A percentile compares a stretch with the other conserved stretches of the same genome.
These are phyloP conservation scores for Apoda limacodes DNA, from an alignment of 2,888 invertebrate genomes.

Conservation along the genomic window DNA sequence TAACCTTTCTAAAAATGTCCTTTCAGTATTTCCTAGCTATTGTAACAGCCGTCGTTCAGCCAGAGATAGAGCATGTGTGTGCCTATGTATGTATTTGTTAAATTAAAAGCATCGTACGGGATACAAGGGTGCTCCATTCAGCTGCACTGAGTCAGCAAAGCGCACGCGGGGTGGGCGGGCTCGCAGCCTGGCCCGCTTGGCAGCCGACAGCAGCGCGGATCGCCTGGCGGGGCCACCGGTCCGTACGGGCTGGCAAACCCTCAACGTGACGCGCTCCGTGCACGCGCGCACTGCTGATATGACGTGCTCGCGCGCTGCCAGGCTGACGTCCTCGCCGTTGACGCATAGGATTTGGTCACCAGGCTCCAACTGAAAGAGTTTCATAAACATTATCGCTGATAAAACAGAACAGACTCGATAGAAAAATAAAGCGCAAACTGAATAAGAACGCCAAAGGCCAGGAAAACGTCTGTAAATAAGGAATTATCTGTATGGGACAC, in stretches of 20 bases:
- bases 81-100: too few species aligned
- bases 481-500: background rate
- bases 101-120: slow-evolving; percentile 65
- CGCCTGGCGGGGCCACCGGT: slow-evolving; percentile 70
- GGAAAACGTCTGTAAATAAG: too few species aligned
- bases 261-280: slow-evolving; percentile 77
- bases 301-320: slow-evolving; percentile 88
- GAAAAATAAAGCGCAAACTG: background rate
- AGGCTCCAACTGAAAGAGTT: slow-evolving; percentile 75
- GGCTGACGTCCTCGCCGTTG: slow-evolving; percentile 90
- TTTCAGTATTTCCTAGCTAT: too few species aligned
- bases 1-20: too few species aligned
- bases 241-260: slow-evolving; percentile 86
- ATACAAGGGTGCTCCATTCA: slow-evolving; percentile 86
- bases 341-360: slow-evolving; percentile 93
- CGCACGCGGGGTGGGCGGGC: slow-evolving; percentile 86
- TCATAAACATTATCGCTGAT: background rate
- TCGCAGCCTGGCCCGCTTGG: slow-evolving; percentile 85
- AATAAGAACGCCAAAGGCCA: too few species aligned
- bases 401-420: background rate
- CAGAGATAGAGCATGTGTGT: too few species aligned
- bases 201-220: slow-evolving; percentile 88
- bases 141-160: slow-evolving; percentile 90
- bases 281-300: slow-evolving; percentile 89
- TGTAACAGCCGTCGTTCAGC: too few species aligned